Evolutionary conservation across 2,113 vertebrate genomes (phyloP).

Genomic region (Hemiscyllium ocellatum): DNA sequence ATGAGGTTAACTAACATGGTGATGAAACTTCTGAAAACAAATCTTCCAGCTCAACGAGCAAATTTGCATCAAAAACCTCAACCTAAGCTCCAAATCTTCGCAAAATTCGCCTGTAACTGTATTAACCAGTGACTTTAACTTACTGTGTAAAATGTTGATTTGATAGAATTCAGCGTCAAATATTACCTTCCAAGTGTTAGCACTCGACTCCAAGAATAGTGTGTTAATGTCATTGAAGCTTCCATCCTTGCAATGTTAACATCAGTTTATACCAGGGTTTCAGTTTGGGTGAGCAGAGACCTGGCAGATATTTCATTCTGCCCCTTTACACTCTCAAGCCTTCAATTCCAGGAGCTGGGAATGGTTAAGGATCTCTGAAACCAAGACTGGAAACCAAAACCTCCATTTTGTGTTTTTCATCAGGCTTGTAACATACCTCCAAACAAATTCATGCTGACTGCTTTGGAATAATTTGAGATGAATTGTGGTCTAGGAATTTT

Average conservation of each 20-base stretch:
- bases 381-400: background rate
- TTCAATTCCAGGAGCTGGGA: background rate
- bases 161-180: background rate
- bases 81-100: too few species aligned
- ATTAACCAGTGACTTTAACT: background rate
- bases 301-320: background rate
- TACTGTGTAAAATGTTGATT: background rate
- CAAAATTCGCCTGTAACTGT: too few species aligned
- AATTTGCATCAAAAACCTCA: too few species aligned
- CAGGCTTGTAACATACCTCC: background rate
- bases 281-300: background rate
- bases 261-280: background rate
- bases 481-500: background rate
- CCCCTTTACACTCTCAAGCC: background rate
- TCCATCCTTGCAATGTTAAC: background rate
- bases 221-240: background rate
- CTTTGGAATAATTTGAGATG: background rate
- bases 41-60: too few species aligned
- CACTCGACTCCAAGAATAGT: background rate
- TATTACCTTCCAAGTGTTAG: background rate
- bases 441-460: background rate
- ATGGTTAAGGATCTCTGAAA: background rate
- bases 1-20: too few species aligned
- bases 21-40: too few species aligned
- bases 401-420: background rate